phyloP scores from a whole-genome alignment of 2,113 vertebrate genomes.

The Malurus elegans region DNA sequence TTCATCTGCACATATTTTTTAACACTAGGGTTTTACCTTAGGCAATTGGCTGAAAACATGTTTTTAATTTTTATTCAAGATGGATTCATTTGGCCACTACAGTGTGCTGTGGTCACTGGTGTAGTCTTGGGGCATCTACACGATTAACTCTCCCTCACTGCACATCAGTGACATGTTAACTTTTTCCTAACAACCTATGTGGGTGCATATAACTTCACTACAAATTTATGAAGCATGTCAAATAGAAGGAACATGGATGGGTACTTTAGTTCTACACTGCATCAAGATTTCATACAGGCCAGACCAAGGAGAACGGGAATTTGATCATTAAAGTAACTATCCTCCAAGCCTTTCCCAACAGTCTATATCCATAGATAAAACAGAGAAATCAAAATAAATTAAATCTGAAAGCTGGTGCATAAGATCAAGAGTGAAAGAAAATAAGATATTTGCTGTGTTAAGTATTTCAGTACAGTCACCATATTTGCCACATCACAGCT shows the following conservation, averaged over 20 bases:
- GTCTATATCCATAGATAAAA: constrained; percentile 1
- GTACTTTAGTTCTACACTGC: constrained; percentile 68
- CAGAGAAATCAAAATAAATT: constrained; percentile 18
- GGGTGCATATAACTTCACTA: constrained; percentile 69
- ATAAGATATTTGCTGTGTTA: not conserved
- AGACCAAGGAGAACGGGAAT: constrained; percentile 63
- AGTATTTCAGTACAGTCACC: not conserved
- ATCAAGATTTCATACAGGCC: constrained; percentile 62
- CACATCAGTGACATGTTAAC: constrained; percentile 72
- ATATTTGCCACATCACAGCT: not conserved
- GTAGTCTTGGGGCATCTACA: constrained; percentile 67
- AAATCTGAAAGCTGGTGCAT: not conserved
- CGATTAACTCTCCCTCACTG: constrained; percentile 74
- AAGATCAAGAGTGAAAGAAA: not conserved
- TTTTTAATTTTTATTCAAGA: constrained; percentile 68
- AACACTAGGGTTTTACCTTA: constrained; percentile 72
- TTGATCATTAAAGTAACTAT: constrained; percentile 55
- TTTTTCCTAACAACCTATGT: constrained; percentile 72
- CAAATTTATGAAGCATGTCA: constrained; percentile 73
- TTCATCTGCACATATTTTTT: constrained; percentile 69
- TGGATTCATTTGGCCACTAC: constrained; percentile 64
- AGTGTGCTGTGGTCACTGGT: constrained; percentile 48
- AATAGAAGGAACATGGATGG: constrained; percentile 72
- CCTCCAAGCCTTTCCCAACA: not conserved
- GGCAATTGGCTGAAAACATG: constrained; percentile 67